phyloP scores from a whole-genome alignment of 2,888 invertebrate species.

The Melipona bicolor region DNA sequence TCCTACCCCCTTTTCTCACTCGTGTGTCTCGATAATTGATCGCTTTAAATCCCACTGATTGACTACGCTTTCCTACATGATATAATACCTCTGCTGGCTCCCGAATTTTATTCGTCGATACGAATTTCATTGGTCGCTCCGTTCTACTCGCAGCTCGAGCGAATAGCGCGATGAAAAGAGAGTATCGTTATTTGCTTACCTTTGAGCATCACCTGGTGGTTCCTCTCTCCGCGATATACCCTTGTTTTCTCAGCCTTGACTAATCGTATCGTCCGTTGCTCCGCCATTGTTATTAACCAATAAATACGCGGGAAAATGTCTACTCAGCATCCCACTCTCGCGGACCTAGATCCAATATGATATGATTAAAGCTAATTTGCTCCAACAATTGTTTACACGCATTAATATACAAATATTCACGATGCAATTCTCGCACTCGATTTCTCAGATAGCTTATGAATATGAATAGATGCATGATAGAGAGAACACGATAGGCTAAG shows the following conservation, averaged over 20 bases:
- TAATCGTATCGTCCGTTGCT: not conserved
- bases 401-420: not conserved
- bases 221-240: not conserved
- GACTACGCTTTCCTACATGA: not conserved
- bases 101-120: too few relatives aligned
- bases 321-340: not conserved
- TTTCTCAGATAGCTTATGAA: not conserved
- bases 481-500: not conserved
- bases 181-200: slow-evolving; percentile 1
- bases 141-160: not conserved
- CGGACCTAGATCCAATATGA: not conserved
- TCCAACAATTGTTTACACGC: not conserved
- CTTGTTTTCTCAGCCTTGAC: slow-evolving; percentile 6
- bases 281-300: not conserved
- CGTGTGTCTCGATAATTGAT: slow-evolving; percentile 25
- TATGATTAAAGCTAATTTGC: not conserved
- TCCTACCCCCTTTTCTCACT: slow-evolving; percentile 11
- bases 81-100: not conserved
- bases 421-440: not conserved
- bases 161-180: not conserved
- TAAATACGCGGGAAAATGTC: not conserved
- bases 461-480: not conserved
- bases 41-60: slow-evolving; percentile 14
- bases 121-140: not conserved
- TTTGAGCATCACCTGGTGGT: not conserved